phyloP scores from a whole-genome alignment of 2,888 invertebrate genomes.

The Amphipyra tragopoginis region DNA sequence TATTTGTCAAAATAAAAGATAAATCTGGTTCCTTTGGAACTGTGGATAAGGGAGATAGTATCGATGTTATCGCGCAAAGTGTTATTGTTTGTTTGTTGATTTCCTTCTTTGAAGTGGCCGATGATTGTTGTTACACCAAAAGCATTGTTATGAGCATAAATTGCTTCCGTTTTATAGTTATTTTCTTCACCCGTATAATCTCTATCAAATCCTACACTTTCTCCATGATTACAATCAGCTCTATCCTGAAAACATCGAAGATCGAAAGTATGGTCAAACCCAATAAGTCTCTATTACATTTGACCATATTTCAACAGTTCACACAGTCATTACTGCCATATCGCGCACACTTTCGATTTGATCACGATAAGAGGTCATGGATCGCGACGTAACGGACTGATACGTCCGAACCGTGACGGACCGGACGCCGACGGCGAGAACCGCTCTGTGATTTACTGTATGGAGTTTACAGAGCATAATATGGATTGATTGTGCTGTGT shows the following conservation, averaged over 20 bases:
- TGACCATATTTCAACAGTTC: constrained; percentile 50
- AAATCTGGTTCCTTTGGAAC: constrained; percentile 43
- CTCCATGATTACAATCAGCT: constrained; percentile 20
- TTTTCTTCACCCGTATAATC: not conserved
- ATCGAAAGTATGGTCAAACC: constrained; percentile 38
- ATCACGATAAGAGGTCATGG: constrained; percentile 50
- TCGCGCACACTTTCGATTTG: constrained; percentile 57
- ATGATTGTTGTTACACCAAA: too few species aligned
- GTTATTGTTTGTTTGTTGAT: not conserved
- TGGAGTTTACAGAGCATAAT: constrained; percentile 24
- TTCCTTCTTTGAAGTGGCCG: too few species aligned
- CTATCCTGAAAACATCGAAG: constrained; percentile 24
- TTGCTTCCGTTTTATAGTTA: too few species aligned
- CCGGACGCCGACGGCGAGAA: constrained; percentile 45
- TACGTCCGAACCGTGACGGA: constrained; percentile 37
- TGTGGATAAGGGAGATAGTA: constrained; percentile 37
- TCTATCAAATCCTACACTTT: constrained; percentile 23
- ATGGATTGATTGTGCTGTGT: constrained; percentile 39
- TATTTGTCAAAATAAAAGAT: constrained; percentile 66
- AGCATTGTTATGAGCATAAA: too few species aligned
- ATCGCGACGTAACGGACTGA: constrained; percentile 41
- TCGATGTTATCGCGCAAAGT: constrained; percentile 17
- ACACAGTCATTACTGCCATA: constrained; percentile 48
- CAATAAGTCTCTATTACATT: constrained; percentile 35
- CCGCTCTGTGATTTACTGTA: constrained; percentile 43